Evolutionary conservation across 2,113 vertebrate genomes (phyloP), one percentile per base, ranked within the genome.

Genomic region (Nannospalax galili): DNA sequence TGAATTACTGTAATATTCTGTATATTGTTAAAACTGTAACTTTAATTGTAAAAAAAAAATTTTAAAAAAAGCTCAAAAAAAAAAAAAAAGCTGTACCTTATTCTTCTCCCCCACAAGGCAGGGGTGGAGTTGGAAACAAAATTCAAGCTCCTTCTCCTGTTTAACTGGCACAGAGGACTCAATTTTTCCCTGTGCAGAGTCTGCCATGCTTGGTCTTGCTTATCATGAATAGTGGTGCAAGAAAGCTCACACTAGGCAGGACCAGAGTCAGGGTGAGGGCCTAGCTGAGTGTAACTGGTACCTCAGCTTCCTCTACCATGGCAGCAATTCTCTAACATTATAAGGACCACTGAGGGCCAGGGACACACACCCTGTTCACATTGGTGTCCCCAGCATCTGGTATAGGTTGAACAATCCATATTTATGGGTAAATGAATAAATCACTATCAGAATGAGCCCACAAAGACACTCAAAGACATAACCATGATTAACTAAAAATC

Each of bases 41-140:
- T n/a, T n/a, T n/a, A n/a, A n/a, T n/a, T n/a, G n/a, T n/a, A n/a
- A n/a, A n/a, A n/a, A n/a, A n/a, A n/a, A n/a, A n/a, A n/a, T n/a
- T n/a, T n/a, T n/a, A n/a, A n/a, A n/a, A n/a, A n/a, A n/a, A n/a
- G n/a, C n/a, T n/a, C n/a, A n/a, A n/a, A n/a, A n/a, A n/a, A n/a
- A n/a, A n/a, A n/a, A n/a, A n/a, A n/a, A 58, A 69, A 67, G 37
- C 24, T 10, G 1, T 17, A 72, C 11, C 16, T 67, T n/a, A 12
- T 28, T 32, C 7, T 52, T 16, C 10, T 32, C n/a, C 24, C n/a
- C 30, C 2, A 4, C 0, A 0, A 58, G 45, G 15, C 0, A 4
- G 16, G 40, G 77, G 28, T 67, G 24, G n/a, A 67, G 1, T 22
- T 0, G 1, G 88, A 26, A 67, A 60, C 70, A 58, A 91, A 58